Conservation (phyloP, 37 sponge, comb jelly and placozoan species). For the Diacarnus erythraeanus region DNA sequence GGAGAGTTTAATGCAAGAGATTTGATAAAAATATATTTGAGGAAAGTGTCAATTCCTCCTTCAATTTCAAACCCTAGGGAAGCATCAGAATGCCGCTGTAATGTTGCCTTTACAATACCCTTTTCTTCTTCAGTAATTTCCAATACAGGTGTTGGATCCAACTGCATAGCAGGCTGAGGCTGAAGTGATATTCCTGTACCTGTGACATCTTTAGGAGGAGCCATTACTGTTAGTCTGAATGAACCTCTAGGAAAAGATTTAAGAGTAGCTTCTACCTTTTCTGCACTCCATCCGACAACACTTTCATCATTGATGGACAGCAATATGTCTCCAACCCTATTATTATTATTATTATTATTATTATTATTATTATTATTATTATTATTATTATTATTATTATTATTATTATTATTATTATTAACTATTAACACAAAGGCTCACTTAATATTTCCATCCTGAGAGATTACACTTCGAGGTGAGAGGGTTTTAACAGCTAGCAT, state of each 20-base stretch:
- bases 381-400: not conserved
- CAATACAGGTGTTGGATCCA: not conserved
- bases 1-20: constrained; percentile 40
- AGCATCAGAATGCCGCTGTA: not conserved
- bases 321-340: constrained; percentile 64
- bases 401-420: not conserved
- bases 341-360: not conserved
- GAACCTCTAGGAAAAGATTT: constrained; percentile 57
- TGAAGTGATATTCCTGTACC: not conserved
- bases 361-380: not conserved
- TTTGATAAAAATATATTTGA: constrained; percentile 55
- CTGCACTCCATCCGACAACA: constrained; percentile 20
- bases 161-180: not conserved
- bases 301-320: constrained; percentile 58
- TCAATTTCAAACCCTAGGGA: constrained; percentile 63
- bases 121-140: constrained; percentile 23
- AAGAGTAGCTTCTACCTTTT: constrained; percentile 36
- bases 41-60: constrained; percentile 70
- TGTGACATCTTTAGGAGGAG: constrained; percentile 56
- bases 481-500: constrained; percentile 51
- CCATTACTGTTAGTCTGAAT: constrained; percentile 64
- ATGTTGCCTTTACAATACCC: not conserved
- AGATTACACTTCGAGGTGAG: constrained; percentile 43
- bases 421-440: constrained; percentile 1
- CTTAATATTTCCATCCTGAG: constrained; percentile 73